Base-by-base conservation (phyloP, 2,888 invertebrate species). In the Parnassius orleans region DNA sequence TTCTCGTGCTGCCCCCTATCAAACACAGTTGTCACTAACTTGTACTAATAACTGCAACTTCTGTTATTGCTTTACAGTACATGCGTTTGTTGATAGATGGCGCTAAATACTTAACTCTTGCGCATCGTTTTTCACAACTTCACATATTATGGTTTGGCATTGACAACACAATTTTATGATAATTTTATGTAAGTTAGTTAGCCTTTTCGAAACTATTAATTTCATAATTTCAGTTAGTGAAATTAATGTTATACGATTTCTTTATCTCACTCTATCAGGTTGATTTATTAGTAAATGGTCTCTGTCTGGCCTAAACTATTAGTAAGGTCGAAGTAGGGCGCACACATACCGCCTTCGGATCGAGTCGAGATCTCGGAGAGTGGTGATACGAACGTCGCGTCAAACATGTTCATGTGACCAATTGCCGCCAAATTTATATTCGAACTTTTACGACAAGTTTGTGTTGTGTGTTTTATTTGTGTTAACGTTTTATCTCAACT, bases 301-400 rank as follows among this genome's bases (percentile, higher is more conserved):
- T 85, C 88, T 82, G 72, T 89, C 86, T 76, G 77, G 78, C 83
- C 76, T 69, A 78, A 80, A 70, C 69, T 81, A 87, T 84, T 84
- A 81, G 84, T 80, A 84, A 75, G 78, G 78, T 72, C 77, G 84
- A 90, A 91, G 90, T 90, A 91, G 90, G 90, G 87, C 90, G 89
- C 77, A 75, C 79, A 80, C 75, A 76, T 79, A 80, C 75, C 78
- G 84, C 78, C 82, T 79, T 75, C 79, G 84, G 76, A 82, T 77
- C 78, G 86, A 87, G 86, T 86, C 81, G 85, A 87, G 82, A 89
- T 87, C 88, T 87, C 83, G 80, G 84, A 81, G 88, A 90, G 90
- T 83, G 83, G 83, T 80, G 80, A 86, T 77, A 86, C 90, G 87
- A 84, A 84, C 86, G 83, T 82, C 80, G 79, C 86, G 86, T 80